Evolutionary conservation across 1,140 invertebrate species (phyloP), one percentile per base, ranked within the genome.

Genomic region (Neoseiulus cucumeris): DNA sequence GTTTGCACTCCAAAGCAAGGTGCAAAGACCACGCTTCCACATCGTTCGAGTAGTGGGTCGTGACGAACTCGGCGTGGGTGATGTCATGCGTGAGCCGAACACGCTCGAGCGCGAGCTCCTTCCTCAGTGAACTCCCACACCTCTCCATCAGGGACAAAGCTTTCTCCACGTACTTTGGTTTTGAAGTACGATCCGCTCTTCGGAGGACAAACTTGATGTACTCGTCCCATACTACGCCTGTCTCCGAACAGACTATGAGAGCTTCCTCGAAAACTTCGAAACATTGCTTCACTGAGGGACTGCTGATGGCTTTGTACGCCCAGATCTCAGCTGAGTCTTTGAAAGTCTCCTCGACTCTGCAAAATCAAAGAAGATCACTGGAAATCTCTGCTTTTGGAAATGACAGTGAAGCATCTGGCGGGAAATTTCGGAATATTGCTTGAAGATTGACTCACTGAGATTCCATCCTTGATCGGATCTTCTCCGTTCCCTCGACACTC

Each of bases 161-260:
- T 59, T 59, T 59, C 51, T 59, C 25, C 14, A 59, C 51, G 9
- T 59, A 59, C 17, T 59, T 59, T 33, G 51, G 51, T 20, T 59
- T 25, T 9, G 25, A 29, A 1, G 51, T 59, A 2, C 14, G 14
- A 12, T 25, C 33, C 1, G 51, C 51, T 59, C 51, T 25, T 25
- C 33, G 17, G 2, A 59, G 22, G 14, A 59, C 51, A 33, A 59
- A 59, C 17, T 59, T 25, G 51, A 59, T 59, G 33, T 59, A 59
- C 51, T 59, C 51, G 14, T 25, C 22, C 51, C 51, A 59, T 20
- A 59, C 14, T 2, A 17, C 51, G 33, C 14, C 22, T 14, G 17
- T 9, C 14, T 59, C 22, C 22, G 25, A 14, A 59, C 51, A 59
- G 14, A 17, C 17, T 14, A 25, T 9, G 25, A 59, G 22, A 2